Evolutionary conservation across 2,113 vertebrate genomes (phyloP), one percentile per base, ranked within the genome.

Genomic region (Ciconia maguari): DNA sequence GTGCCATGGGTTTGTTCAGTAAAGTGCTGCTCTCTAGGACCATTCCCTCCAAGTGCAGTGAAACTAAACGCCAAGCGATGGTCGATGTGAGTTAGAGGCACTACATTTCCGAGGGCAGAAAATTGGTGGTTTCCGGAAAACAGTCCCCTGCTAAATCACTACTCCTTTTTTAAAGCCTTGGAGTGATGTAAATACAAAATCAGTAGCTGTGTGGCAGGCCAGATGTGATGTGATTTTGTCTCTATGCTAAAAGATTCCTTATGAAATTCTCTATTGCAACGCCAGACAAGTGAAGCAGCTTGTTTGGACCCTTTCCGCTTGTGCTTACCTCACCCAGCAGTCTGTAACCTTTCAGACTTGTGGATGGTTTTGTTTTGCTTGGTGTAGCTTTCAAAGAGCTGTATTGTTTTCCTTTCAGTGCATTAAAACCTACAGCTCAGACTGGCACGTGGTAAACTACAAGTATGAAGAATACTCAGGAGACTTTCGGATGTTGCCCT

Each of bases 381-480:
- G 13, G 62, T 62, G 46, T 83, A 72, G 78, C 52, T 89, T 92
- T 92, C 70, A 89, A 89, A 83, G 68, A 84, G 32, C 55, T 41
- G 36, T 90, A 74, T 82, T 78, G 88, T 70, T 97, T 96, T 96
- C 94, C 84, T 98, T 98, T 86, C 98, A 99, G 99, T 99, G 99
- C 97, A 99, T 99, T 98, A 99, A 99, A 98, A 99, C 98, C 96
- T 99, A 99, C 97, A 99, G 99, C 98, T 99, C 98, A 11, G 99
- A 99, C 97, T 99, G 99, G 99, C 98, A 99, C 0, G 98, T 99
- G 51, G 98, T 99, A 91, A 99, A 98, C 98, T 99, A 99, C 98
- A 99, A 99, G 92, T 99, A 99, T 54, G 99, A 99, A 95, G 99
- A 99, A 57, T 99, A 99, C 97, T 99, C 99, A 1, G 99, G 99